Evolutionary conservation across 2,888 invertebrate species (phyloP).

Genomic region (Argynnis bischoffii): DNA sequence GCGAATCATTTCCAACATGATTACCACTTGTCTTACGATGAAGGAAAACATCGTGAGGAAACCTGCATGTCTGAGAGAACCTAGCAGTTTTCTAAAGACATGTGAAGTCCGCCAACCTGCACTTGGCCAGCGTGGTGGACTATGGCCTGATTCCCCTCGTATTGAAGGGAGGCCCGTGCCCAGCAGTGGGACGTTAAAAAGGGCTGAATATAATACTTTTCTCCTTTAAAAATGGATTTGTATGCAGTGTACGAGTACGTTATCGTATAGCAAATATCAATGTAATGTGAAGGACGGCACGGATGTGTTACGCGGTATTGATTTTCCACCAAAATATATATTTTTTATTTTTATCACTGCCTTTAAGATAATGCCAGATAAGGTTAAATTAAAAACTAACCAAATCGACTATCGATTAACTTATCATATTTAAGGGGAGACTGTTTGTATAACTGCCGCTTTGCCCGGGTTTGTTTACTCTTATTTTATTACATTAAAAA

Average conservation of each 20-base stretch:
- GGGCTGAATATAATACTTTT: no score
- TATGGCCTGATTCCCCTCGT: no score
- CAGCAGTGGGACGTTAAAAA: no score
- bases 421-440: conserved; percentile 35
- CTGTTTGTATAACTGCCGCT: neutral
- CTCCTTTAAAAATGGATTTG: no score
- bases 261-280: conserved; percentile 13
- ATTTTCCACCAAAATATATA: conserved; percentile 67
- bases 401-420: conserved; percentile 56
- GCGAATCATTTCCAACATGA: no score
- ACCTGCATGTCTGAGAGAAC: no score
- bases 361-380: conserved; percentile 70
- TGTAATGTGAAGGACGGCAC: conserved; percentile 33
- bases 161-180: no score
- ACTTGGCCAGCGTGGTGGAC: no score
- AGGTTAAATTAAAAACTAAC: conserved; percentile 70
- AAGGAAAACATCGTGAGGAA: no score
- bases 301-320: conserved; percentile 51
- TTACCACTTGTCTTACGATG: no score
- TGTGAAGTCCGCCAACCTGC: no score
- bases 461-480: neutral
- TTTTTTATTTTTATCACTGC: conserved; percentile 62
- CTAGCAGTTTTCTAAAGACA: no score
- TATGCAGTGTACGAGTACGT: neutral
- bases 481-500: neutral